phyloP scores from a whole-genome alignment of 2,888 invertebrate species.

The Embidobia sp. region DNA sequence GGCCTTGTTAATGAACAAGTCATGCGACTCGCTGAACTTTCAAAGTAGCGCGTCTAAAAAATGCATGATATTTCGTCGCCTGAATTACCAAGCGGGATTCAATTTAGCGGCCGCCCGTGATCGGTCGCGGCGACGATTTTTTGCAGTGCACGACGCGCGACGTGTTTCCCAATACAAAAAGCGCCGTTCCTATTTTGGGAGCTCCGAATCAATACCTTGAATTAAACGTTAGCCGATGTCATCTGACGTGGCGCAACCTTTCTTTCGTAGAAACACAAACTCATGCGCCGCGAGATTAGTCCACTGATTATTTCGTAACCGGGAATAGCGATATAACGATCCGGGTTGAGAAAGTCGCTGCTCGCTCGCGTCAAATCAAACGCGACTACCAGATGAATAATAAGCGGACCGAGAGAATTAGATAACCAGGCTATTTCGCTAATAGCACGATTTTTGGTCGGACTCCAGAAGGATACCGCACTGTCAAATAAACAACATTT shows the following conservation, averaged over 20 bases:
- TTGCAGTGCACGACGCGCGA: constrained; percentile 15
- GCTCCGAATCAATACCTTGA: constrained; percentile 18
- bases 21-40: constrained; percentile 33
- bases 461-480: too few relatives aligned
- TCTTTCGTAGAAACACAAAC: constrained; percentile 13
- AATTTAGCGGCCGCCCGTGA: constrained; percentile 21
- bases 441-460: constrained; percentile 9
- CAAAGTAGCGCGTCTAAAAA: constrained; percentile 25
- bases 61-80: constrained; percentile 19
- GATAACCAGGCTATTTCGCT: constrained; percentile 2
- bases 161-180: constrained; percentile 28
- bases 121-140: too few relatives aligned
- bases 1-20: constrained; percentile 32
- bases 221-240: constrained; percentile 32
- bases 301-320: constrained; percentile 24
- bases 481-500: too few relatives aligned
- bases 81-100: constrained; percentile 18
- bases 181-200: constrained; percentile 28
- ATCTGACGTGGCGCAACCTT: constrained; percentile 25
- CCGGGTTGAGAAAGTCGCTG: constrained; percentile 19
- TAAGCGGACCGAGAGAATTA: constrained; percentile 19
- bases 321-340: constrained; percentile 20
- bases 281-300: constrained; percentile 25
- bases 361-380: constrained; percentile 11
- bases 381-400: constrained; percentile 5